Evolutionary conservation across 1,140 invertebrate genomes (phyloP).

Genomic region (Harlomillsia oculata): DNA sequence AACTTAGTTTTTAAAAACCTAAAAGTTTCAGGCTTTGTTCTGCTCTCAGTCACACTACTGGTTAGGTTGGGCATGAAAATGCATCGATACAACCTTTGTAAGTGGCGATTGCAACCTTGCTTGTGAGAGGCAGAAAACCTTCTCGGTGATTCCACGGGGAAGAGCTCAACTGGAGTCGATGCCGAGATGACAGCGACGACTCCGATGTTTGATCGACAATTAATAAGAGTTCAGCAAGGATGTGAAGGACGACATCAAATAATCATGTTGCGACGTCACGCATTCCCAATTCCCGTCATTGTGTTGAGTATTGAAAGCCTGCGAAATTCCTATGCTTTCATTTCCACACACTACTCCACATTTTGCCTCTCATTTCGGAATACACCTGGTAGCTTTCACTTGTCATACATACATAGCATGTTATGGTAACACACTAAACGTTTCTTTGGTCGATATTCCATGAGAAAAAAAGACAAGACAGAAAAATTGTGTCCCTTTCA

Average conservation of each 20-base stretch:
- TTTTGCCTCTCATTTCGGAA: not conserved
- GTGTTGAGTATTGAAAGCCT: too few relatives aligned
- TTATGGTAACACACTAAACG: not conserved
- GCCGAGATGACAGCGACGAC: not conserved
- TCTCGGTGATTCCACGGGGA: too few relatives aligned
- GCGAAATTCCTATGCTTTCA: too few relatives aligned
- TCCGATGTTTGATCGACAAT: conserved; percentile 7
- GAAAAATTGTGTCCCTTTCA: too few relatives aligned
- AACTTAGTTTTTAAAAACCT: too few relatives aligned
- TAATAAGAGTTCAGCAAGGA: not conserved
- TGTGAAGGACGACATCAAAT: conserved; percentile 8
- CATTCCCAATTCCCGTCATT: not conserved
- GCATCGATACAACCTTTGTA: too few relatives aligned
- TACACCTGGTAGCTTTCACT: not conserved
- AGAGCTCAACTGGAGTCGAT: too few relatives aligned
- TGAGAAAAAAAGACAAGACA: not conserved
- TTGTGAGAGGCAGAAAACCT: too few relatives aligned
- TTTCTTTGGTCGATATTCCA: not conserved
- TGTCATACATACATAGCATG: not conserved
- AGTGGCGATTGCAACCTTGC: too few relatives aligned
- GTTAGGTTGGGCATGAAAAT: too few relatives aligned
- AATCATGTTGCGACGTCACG: not conserved
- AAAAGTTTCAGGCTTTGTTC: too few relatives aligned
- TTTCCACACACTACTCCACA: too few relatives aligned
- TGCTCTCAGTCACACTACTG: not conserved